These are phyloP conservation scores for Edolisoma coerulescens DNA, from an alignment of 2,113 vertebrate species.

Conservation along the genomic window DNA sequence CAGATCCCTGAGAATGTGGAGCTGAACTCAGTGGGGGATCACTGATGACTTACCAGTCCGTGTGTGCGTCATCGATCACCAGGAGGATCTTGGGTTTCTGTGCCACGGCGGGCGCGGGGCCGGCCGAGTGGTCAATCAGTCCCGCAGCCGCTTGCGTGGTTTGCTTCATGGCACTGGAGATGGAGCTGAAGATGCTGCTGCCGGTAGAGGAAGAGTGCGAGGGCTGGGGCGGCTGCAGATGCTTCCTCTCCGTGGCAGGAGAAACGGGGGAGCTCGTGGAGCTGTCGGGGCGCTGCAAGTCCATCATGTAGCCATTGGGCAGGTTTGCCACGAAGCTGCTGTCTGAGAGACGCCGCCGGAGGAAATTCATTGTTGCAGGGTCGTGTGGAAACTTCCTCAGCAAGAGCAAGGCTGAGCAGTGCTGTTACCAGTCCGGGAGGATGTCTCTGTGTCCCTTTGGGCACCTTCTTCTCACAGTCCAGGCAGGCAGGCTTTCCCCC, in stretches of 20 bases:
- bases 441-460: fast-evolving
- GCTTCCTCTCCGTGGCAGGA: constrained; percentile 83
- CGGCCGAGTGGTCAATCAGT: constrained; percentile 70
- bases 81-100: constrained; percentile 90
- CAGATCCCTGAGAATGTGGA: not conserved
- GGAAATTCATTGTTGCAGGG: constrained; percentile 86
- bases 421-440: not conserved
- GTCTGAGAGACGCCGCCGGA: constrained; percentile 92
- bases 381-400: not conserved
- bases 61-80: constrained; percentile 89
- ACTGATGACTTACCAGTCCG: constrained; percentile 84
- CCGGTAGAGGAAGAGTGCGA: constrained; percentile 58
- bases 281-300: constrained; percentile 84
- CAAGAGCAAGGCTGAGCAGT: not conserved
- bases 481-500: not conserved
- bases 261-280: constrained; percentile 84
- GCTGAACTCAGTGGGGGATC: not conserved
- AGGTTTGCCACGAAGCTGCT: constrained; percentile 97
- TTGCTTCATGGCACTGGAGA: constrained; percentile 92
- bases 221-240: constrained; percentile 69
- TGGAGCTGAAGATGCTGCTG: constrained; percentile 89
- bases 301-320: constrained; percentile 97
- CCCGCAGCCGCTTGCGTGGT: constrained; percentile 73
- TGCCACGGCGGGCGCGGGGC: constrained; percentile 42
- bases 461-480: not conserved